These are phyloP conservation scores for Iphiclides podalirius DNA, from an alignment of 2,888 invertebrate species.

Conservation along the genomic window DNA sequence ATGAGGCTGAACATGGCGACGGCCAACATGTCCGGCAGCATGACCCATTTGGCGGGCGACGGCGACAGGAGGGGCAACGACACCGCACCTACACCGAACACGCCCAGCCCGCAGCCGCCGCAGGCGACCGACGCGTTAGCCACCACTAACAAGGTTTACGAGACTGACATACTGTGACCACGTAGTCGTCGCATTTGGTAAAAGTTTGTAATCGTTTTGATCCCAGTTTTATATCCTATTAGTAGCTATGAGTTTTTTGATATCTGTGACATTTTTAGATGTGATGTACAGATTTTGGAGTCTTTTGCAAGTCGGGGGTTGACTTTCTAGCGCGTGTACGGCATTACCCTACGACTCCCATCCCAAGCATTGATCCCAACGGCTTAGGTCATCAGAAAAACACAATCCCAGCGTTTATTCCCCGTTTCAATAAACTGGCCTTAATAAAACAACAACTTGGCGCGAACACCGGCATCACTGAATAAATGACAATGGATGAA, in stretches of 20 bases:
- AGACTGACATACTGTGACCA: slow-evolving; percentile 95
- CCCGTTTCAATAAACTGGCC: background rate
- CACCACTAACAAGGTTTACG: slow-evolving; percentile 91
- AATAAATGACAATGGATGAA: slow-evolving; percentile 28
- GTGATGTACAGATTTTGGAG: slow-evolving; percentile 4
- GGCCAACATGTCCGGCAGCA: slow-evolving; percentile 59
- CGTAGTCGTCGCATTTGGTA: slow-evolving; percentile 45
- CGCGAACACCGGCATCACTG: slow-evolving; percentile 33
- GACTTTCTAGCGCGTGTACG: slow-evolving; percentile 8
- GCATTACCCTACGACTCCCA: slow-evolving; percentile 1
- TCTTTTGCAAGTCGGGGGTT: background rate
- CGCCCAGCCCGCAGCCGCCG: slow-evolving; percentile 25
- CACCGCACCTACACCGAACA: background rate
- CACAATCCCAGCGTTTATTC: background rate
- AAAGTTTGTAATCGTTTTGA: slow-evolving; percentile 35
- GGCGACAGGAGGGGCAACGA: slow-evolving; percentile 30
- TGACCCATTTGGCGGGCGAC: slow-evolving; percentile 59
- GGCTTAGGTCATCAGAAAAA: background rate
- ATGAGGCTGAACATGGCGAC: slow-evolving; percentile 86
- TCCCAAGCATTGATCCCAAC: background rate
- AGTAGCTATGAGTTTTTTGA: slow-evolving; percentile 11
- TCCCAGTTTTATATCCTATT: slow-evolving; percentile 19
- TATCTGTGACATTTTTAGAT: slow-evolving; percentile 10
- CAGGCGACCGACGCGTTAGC: slow-evolving; percentile 53
- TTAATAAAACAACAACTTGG: slow-evolving; percentile 29